Conservation (phyloP, 2,888 invertebrate genomes). For the Diachrysia chrysitis region DNA sequence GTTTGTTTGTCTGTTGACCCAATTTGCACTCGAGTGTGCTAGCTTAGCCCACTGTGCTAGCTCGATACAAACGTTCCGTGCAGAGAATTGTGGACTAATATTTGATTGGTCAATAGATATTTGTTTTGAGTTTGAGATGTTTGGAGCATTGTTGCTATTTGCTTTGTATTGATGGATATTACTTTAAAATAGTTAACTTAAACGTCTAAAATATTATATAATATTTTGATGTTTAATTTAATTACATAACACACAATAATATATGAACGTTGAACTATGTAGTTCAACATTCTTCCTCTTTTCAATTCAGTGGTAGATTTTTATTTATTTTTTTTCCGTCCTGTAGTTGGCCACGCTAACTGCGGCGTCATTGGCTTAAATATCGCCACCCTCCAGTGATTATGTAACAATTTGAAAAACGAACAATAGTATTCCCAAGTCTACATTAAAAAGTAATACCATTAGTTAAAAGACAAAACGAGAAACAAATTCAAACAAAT, state of each 20-base stretch:
- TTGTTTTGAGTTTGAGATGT: background rate
- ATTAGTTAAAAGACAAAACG: constrained; percentile 9
- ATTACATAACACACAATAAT: too few species aligned
- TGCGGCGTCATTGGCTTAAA: too few species aligned
- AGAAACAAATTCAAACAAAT: constrained; percentile 16
- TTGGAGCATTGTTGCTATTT: background rate
- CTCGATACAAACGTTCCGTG: background rate
- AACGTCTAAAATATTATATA: too few species aligned
- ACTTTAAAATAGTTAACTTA: too few species aligned
- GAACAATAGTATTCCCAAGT: background rate
- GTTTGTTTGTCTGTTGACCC: constrained; percentile 6
- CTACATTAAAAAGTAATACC: background rate
- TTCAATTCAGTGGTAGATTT: too few species aligned
- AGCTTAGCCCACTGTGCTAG: constrained; percentile 1
- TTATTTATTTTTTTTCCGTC: too few species aligned
- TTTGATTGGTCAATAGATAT: background rate
- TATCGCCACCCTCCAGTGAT: too few species aligned
- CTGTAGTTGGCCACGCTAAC: too few species aligned
- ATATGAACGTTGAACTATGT: too few species aligned
- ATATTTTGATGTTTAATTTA: too few species aligned
- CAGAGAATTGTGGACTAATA: background rate
- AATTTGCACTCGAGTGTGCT: background rate
- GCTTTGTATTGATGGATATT: background rate
- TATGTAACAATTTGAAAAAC: background rate
- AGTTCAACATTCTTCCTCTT: too few species aligned